These are phyloP conservation scores for Hemicentrotus pulcherrimus DNA, from an alignment of 35 echinoderm and acorn worm genomes.

Conservation along the genomic window DNA sequence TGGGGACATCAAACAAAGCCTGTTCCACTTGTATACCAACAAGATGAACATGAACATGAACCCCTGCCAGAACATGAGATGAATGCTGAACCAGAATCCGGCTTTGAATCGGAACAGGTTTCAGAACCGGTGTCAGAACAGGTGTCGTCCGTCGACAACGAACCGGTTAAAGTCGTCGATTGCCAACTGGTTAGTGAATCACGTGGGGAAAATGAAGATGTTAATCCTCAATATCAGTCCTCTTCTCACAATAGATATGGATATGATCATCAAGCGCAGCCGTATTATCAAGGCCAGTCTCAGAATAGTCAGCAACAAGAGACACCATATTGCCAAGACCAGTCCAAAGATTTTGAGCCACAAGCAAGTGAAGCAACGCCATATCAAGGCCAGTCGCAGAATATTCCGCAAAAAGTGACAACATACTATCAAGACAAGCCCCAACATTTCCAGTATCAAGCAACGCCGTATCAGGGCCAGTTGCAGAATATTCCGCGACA, in stretches of 20 bases:
- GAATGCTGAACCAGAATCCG: conserved; percentile 29
- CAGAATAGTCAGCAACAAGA: not conserved
- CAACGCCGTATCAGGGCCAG: too few species aligned
- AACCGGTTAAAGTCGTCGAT: not conserved
- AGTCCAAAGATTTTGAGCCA: not conserved
- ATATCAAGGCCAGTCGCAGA: too few species aligned
- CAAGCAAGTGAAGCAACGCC: not conserved
- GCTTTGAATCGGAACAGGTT: conserved; percentile 36
- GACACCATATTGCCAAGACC: not conserved
- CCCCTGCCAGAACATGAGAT: not conserved
- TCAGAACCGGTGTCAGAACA: conserved; percentile 8
- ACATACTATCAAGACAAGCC: too few species aligned
- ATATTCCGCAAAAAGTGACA: too few species aligned
- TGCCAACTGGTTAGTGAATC: not conserved
- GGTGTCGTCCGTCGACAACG: not conserved
- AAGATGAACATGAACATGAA: not conserved
- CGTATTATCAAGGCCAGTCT: not conserved
- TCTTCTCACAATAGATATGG: not conserved
- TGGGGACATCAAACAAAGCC: conserved; percentile 17
- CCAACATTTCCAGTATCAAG: too few species aligned
- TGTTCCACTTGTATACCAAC: not conserved
- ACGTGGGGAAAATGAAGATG: not conserved
- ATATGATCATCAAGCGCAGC: not conserved
- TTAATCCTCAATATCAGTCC: not conserved
- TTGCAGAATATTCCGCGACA: too few species aligned